Conservation (phyloP, 2,113 vertebrate species). For the Leucosticte australis region DNA sequence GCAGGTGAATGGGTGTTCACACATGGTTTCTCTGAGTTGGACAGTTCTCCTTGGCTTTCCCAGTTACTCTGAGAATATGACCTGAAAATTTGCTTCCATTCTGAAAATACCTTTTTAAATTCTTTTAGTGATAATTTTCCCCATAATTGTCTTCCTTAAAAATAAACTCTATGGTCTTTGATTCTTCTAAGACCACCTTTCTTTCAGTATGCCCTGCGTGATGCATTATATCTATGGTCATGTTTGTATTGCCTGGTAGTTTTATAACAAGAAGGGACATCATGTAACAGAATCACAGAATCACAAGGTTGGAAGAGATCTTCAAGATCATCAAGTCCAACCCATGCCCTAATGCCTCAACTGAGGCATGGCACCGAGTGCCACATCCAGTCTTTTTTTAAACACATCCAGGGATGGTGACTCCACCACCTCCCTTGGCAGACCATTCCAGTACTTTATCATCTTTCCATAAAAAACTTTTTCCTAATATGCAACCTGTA, state of each 20-base stretch:
- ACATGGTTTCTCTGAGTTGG: rapidly evolving
- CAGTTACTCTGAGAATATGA: background rate
- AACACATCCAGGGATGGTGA: background rate
- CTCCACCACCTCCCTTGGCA: background rate
- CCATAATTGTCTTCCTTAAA: background rate
- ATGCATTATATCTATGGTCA: background rate
- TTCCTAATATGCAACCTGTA: background rate
- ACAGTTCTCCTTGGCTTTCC: background rate
- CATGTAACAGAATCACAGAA: background rate
- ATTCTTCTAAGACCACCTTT: background rate
- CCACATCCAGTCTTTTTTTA: background rate
- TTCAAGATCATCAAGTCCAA: background rate
- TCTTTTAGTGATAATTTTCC: background rate
- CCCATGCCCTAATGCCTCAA: background rate
- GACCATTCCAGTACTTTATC: background rate
- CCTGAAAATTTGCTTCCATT: background rate
- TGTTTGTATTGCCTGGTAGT: background rate
- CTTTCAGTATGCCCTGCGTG: background rate
- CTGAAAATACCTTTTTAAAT: rapidly evolving
- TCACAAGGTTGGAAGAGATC: background rate
- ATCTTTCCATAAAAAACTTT: background rate
- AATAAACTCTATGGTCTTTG: background rate
- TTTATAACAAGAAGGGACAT: background rate
- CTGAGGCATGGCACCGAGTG: background rate
- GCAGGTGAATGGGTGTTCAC: background rate